Percentiles rank a stretch among this genome's conserved stretches.
Evolutionary conservation across 2,888 invertebrate genomes (phyloP).

Genomic region (Pachliopta kotzebuea): DNA sequence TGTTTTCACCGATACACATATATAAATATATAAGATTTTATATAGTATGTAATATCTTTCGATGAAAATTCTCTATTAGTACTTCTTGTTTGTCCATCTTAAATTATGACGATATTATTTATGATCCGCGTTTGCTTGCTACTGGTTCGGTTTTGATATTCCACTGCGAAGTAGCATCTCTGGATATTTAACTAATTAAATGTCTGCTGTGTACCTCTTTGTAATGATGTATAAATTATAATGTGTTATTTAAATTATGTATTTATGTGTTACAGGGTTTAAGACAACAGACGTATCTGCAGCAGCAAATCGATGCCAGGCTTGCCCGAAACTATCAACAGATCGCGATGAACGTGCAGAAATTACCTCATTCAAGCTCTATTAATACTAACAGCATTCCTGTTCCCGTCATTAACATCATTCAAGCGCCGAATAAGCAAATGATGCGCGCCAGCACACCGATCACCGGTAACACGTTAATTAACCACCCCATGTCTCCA

Average conservation of each 20-base stretch:
- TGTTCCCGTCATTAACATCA: conserved; percentile 58
- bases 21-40: not conserved
- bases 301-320: conserved; percentile 42
- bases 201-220: no score
- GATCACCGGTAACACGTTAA: conserved; percentile 35
- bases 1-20: conserved; percentile 21
- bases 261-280: conserved; percentile 57
- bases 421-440: conserved; percentile 51
- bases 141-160: no score
- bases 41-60: no score
- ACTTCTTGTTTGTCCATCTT: no score
- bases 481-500: conserved; percentile 57
- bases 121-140: no score
- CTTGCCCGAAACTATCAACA: conserved; percentile 46
- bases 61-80: no score
- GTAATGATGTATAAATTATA: not conserved
- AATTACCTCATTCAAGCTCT: conserved; percentile 37
- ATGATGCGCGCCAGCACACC: conserved; percentile 44
- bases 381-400: conserved; percentile 45
- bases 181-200: no score
- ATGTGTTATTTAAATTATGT: conserved; percentile 34
- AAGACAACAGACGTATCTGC: conserved; percentile 43
- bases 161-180: no score
- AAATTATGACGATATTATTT: no score
- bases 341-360: conserved; percentile 45